Base-by-base conservation (phyloP, 2,888 invertebrate genomes). In the Odontocerum albicorne region DNA sequence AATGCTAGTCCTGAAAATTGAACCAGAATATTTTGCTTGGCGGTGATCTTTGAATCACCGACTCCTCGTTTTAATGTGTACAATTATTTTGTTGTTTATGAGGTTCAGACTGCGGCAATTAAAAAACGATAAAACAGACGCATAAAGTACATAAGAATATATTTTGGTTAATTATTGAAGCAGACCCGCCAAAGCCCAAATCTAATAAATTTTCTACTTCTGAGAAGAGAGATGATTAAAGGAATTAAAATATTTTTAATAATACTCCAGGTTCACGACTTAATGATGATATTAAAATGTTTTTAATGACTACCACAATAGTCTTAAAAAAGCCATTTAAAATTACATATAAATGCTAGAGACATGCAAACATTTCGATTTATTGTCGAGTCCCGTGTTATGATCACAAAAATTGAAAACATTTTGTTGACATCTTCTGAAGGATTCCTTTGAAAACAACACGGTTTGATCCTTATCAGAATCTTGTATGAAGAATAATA, bases 61-160 rank as follows among this genome's bases (percentile, higher is more conserved):
- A 49, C 27, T 20, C 27, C 32, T 19, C 27, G 53, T 1, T 32
- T 47, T 49, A 49, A 55, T 51, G 51, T 59, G 35, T 12, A 52
- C 49, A 55, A 59, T 55, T 52, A 55, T 52, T 35, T 43, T 22
- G 47, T 52, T 50, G 52, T 59, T 55, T 59, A 52, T 44, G 59
- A 47, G 32, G 27, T 46, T 32, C 52, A 42, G 52, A 55, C 55
- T 35, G 51, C 33, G 44, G 55, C 60, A 60, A 60, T 60, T 60
- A 60, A 60, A 60, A 54, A 49, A 50, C 46, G 36, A 59, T 59
- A 59, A 59, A 59, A 59, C 49, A 27, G 49, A 45, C 36, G 53
- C 56, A 59, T 53, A 56, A 56, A 55, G 56, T 59, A 55, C 59
- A 36, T 33, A 50, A 13, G 45, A 53, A 39, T 52, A 58, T 58